Evolutionary conservation across 2,113 vertebrate genomes (phyloP).

Genomic region (Atlantisia rogersi): DNA sequence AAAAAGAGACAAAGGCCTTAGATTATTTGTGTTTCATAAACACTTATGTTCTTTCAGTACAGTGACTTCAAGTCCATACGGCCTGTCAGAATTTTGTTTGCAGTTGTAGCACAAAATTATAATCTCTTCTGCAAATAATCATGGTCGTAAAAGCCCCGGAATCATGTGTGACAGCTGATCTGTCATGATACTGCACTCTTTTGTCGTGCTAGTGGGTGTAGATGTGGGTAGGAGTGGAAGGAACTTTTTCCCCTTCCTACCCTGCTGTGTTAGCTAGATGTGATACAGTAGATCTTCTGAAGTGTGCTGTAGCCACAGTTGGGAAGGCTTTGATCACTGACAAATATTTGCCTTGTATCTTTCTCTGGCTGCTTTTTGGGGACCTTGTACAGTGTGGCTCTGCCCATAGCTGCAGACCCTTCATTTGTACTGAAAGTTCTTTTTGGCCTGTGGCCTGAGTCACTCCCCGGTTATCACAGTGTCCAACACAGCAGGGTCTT

Average conservation of each 20-base stretch:
- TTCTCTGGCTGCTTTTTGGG: not conserved
- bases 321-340: not conserved
- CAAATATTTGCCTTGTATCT: not conserved
- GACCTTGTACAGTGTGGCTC: not conserved
- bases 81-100: not conserved
- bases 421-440: not conserved
- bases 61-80: not conserved
- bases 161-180: accelerated
- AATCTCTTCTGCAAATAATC: not conserved
- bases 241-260: not conserved
- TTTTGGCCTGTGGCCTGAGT: not conserved
- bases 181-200: accelerated
- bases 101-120: not conserved
- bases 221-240: not conserved
- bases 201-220: not conserved
- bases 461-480: not conserved
- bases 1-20: not conserved
- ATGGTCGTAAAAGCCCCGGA: not conserved
- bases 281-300: not conserved
- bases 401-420: not conserved
- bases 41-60: not conserved
- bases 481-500: not conserved
- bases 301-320: accelerated
- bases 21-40: not conserved
- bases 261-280: not conserved